phyloP scores from a whole-genome alignment of 2,113 vertebrate species.

The Neodontobutis hainanensis region DNA sequence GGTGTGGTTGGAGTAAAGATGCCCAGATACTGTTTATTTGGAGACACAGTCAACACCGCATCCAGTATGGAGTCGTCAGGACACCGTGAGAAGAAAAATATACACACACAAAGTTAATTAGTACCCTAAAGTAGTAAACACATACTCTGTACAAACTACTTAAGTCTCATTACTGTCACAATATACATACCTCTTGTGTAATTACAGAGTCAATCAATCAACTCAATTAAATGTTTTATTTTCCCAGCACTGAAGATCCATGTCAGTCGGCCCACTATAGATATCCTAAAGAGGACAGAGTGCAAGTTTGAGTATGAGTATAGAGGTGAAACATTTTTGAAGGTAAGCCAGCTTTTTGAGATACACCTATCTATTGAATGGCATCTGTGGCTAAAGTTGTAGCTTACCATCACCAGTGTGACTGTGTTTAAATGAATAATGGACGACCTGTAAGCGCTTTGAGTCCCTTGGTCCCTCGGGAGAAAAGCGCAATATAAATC shows the following conservation, averaged over 20 bases:
- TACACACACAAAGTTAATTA: neutral
- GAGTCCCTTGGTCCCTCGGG: too few relatives aligned
- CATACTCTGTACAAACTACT: constrained; percentile 5
- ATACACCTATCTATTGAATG: too few relatives aligned
- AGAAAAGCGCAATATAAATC: too few relatives aligned
- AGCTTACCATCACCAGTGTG: too few relatives aligned
- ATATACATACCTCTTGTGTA: neutral
- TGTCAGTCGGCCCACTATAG: constrained; percentile 88
- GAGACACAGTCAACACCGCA: constrained; percentile 93
- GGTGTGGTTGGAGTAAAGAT: constrained; percentile 96
- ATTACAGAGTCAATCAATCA: constrained; percentile 12
- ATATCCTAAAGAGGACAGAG: constrained; percentile 90
- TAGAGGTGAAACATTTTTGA: constrained; percentile 91
- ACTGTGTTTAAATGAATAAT: too few relatives aligned
- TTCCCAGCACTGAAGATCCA: constrained; percentile 85
- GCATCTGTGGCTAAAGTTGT: too few relatives aligned
- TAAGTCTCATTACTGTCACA: neutral
- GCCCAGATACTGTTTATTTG: constrained; percentile 96
- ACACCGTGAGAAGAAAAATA: constrained; percentile 82
- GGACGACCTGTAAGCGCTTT: too few relatives aligned
- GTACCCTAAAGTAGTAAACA: constrained; percentile 1
- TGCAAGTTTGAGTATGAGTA: constrained; percentile 89
- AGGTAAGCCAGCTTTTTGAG: constrained; percentile 78
- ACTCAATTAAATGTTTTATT: constrained; percentile 5
- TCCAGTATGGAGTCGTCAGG: constrained; percentile 95